phyloP scores from a whole-genome alignment of 1,140 invertebrate species.

The Dendroctonus ponderosae region DNA sequence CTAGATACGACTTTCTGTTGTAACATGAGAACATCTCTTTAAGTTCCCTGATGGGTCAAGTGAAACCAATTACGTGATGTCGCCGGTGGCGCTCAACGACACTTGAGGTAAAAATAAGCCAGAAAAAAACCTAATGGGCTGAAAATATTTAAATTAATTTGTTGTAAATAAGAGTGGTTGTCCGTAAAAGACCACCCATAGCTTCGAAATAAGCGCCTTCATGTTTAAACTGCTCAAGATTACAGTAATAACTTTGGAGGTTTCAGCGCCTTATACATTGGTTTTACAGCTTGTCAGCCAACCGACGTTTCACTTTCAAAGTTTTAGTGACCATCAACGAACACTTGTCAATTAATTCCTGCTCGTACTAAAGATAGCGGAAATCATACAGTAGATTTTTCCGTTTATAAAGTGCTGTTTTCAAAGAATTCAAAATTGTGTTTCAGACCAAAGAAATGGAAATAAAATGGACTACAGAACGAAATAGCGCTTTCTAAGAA shows the following conservation, averaged over 20 bases:
- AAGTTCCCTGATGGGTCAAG: background rate
- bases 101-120: conserved; percentile 21
- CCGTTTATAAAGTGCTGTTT: no score
- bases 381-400: no score
- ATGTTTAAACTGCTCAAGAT: conserved; percentile 22
- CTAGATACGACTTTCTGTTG: no score
- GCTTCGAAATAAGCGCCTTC: conserved; percentile 17
- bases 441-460: no score
- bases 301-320: background rate
- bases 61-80: conserved; percentile 2
- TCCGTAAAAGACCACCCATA: conserved; percentile 24
- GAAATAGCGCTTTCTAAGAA: conserved; percentile 4
- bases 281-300: conserved; percentile 1
- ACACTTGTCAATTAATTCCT: no score
- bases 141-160: conserved; percentile 31
- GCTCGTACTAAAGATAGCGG: no score
- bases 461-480: no score
- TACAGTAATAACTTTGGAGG: conserved; percentile 15
- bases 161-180: conserved; percentile 30
- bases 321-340: background rate
- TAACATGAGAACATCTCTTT: background rate
- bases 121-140: conserved; percentile 24
- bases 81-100: conserved; percentile 17
- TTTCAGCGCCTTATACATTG: conserved; percentile 22
- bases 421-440: no score